Evolutionary conservation across 2,888 invertebrate genomes (phyloP), one percentile per base, ranked within the genome.

Genomic region (Himalopsyche anomala): DNA sequence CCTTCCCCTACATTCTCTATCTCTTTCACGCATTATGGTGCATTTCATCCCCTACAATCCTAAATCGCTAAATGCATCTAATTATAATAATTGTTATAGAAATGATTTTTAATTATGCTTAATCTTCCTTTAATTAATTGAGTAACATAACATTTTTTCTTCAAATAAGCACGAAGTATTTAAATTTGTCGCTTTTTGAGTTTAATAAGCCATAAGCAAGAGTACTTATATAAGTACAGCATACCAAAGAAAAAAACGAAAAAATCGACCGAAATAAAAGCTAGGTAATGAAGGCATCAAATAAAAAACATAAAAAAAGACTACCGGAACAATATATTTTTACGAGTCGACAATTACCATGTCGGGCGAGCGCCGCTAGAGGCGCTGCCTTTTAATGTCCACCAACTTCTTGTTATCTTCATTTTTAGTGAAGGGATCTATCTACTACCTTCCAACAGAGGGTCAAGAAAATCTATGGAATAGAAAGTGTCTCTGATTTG

Each of bases 321-420:
- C 84, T 84, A 87, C 85, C 82, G 85, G 87, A 87, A 85, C 83
- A 85, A 80, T 79, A 85, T 80, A 86, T 85, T 87, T 85, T 87
- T 84, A 87, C 83, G 86, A 85, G 85, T 80, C 40, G 82, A 83
- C 85, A 87, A 87, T 87, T 87, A 87, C 83, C 80, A 80, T 80
- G 84, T 80, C 80, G n/a, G 80, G 54, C 84, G 51, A 38, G 28
- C 80, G 54, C 84, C 54, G 82, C 82, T 55, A n/a, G 38, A 54
- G 51, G 82, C 38, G 38, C 17, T 38, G 82, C 28, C 82, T 82
- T 74, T 74, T 74, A 74, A 74, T 74, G 74, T 74, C 74, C 74
- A 36, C 74, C 74, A 74, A 74, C 74, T 74, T 74, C 38, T 74
- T 74, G 74, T 74, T 74, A 74, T 74, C 74, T 74, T 74, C 38